Evolutionary conservation across 2,888 invertebrate species (phyloP).

Genomic region (Nycteola revayana): DNA sequence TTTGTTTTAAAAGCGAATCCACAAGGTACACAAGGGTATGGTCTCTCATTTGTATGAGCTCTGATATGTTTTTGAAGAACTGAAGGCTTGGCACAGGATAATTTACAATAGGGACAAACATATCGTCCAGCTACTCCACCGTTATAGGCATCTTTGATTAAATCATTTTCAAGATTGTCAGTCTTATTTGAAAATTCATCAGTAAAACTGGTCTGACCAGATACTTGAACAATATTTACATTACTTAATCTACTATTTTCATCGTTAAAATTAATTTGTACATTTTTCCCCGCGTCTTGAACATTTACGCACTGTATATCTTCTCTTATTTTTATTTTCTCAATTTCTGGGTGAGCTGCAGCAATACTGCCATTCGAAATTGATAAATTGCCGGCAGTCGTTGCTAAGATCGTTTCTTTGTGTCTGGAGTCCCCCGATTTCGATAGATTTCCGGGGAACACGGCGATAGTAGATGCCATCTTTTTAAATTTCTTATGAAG

Average conservation of each 20-base stretch:
- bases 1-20: constrained; percentile 97
- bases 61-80: constrained; percentile 96
- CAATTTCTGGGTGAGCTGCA: constrained; percentile 73
- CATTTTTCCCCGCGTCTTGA: constrained; percentile 66
- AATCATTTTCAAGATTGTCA: constrained; percentile 79
- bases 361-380: constrained; percentile 74
- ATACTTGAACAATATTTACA: constrained; percentile 73
- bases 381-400: constrained; percentile 54
- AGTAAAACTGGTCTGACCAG: constrained; percentile 80
- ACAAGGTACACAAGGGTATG: constrained; percentile 94
- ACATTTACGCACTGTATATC: constrained; percentile 45
- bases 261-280: constrained; percentile 79
- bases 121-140: constrained; percentile 84
- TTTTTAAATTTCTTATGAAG: constrained; percentile 97
- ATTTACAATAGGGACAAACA: constrained; percentile 93
- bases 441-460: constrained; percentile 55
- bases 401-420: constrained; percentile 54
- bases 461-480: constrained; percentile 84
- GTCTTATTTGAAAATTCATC: constrained; percentile 80
- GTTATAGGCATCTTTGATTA: constrained; percentile 72
- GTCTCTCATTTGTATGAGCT: constrained; percentile 96
- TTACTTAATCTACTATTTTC: constrained; percentile 72
- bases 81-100: constrained; percentile 95
- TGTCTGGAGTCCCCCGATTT: constrained; percentile 58
- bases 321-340: constrained; percentile 63